Conservation (phyloP, 2,797 vertebrate species). For the Sphaeramia orbicularis region DNA sequence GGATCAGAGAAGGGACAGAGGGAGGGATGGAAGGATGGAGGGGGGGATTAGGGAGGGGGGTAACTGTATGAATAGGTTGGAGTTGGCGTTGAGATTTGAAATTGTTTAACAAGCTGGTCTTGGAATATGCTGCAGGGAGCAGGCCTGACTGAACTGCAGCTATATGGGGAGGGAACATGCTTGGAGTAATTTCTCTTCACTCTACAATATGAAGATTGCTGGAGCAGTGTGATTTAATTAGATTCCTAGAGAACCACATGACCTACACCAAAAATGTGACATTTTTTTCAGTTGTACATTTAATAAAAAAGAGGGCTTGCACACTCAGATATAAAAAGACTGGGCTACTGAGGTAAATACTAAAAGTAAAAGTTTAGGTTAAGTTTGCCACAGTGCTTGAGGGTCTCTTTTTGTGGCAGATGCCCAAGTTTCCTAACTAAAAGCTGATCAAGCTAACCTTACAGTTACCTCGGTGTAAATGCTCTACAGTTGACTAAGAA, state of each 20-base stretch:
- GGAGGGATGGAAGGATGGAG: constrained; percentile 50
- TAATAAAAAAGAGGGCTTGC: constrained; percentile 9
- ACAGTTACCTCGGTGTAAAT: constrained; percentile 64
- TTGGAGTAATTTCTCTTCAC: constrained; percentile 28
- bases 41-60: constrained; percentile 21
- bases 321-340: constrained; percentile 19
- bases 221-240: constrained; percentile 39
- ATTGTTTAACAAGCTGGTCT: constrained; percentile 74
- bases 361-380: constrained; percentile 49
- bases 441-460: constrained; percentile 72
- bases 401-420: constrained; percentile 35
- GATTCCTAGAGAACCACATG: constrained; percentile 39
- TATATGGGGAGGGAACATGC: constrained; percentile 26
- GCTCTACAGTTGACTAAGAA: constrained; percentile 57
- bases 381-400: constrained; percentile 30
- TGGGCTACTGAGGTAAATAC: constrained; percentile 29
- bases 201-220: constrained; percentile 27
- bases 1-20: constrained; percentile 76
- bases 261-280: constrained; percentile 23
- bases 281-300: constrained; percentile 24
- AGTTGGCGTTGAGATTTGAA: constrained; percentile 70
- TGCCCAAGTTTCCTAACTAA: constrained; percentile 55
- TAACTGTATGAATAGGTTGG: constrained; percentile 61
- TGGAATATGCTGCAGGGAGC: constrained; percentile 55
- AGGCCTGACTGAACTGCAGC: constrained; percentile 35